These are phyloP conservation scores for Formica aserva DNA, from an alignment of 2,888 invertebrate genomes.

Conservation along the genomic window DNA sequence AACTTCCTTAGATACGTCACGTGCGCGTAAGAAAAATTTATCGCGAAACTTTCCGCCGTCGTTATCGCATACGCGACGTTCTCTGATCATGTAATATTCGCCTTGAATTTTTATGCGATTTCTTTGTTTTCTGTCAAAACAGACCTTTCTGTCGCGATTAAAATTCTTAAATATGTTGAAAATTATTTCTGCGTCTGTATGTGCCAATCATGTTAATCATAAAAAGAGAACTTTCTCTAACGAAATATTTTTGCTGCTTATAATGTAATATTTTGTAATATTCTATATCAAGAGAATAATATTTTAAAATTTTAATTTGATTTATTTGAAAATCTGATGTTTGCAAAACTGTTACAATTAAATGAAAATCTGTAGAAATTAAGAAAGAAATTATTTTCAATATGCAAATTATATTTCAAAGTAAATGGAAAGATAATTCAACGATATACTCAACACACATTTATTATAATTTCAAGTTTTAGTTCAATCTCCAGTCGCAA, in stretches of 20 bases:
- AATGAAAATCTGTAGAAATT: background rate
- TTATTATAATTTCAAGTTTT: background rate
- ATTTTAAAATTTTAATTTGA: background rate
- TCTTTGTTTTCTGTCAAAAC: background rate
- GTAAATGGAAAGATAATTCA: background rate
- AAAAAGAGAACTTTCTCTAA: background rate
- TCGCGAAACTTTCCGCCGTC: conserved; percentile 13
- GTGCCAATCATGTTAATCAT: background rate
- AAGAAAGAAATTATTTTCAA: background rate
- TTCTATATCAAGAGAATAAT: background rate
- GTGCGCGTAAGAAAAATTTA: conserved; percentile 19
- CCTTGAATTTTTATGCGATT: background rate
- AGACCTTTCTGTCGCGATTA: background rate
- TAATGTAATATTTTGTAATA: background rate
- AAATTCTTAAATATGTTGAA: background rate
- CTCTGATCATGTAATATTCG: background rate
- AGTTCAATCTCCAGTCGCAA: background rate
- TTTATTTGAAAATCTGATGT: background rate
- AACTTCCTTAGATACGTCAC: conserved; percentile 22
- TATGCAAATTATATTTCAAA: background rate
- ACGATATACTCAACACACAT: background rate
- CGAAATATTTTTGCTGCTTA: background rate
- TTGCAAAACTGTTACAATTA: background rate
- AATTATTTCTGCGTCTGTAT: background rate
- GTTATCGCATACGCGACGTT: conserved; percentile 2